Evolutionary conservation across 2,888 invertebrate genomes (phyloP).

Genomic region (Dolichopus griseipennis): DNA sequence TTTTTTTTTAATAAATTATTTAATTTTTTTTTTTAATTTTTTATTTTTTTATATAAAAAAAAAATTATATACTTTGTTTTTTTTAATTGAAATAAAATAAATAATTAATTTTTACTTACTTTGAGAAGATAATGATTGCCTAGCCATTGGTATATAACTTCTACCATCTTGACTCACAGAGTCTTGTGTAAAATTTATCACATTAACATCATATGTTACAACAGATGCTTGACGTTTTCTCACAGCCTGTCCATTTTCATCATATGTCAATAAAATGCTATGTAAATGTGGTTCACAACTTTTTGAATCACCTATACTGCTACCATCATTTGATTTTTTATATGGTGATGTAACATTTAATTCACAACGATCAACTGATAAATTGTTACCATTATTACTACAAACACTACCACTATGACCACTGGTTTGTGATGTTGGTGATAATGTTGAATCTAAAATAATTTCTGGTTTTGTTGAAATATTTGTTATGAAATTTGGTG

Average conservation of each 20-base stretch:
- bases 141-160: slow-evolving; percentile 42
- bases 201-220: slow-evolving; percentile 43
- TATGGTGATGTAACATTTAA: slow-evolving; percentile 36
- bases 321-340: slow-evolving; percentile 28
- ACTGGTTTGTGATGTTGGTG: slow-evolving; percentile 33
- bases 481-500: slow-evolving; percentile 23
- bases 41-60: not conserved
- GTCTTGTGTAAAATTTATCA: slow-evolving; percentile 43
- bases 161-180: slow-evolving; percentile 34
- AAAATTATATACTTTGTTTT: not conserved
- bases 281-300: slow-evolving; percentile 5
- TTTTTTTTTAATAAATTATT: too few species aligned
- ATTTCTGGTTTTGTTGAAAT: slow-evolving; percentile 42
- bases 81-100: not conserved
- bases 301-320: slow-evolving; percentile 25
- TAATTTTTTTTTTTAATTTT: too few species aligned
- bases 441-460: slow-evolving; percentile 41
- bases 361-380: slow-evolving; percentile 27
- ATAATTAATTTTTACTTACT: slow-evolving; percentile 32
- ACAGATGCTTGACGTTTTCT: slow-evolving; percentile 42
- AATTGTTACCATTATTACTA: not conserved
- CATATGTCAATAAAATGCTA: slow-evolving; percentile 11
- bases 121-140: slow-evolving; percentile 42
- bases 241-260: slow-evolving; percentile 27
- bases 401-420: slow-evolving; percentile 19